These are phyloP conservation scores for Seriola rivoliana DNA, from an alignment of 2,113 vertebrate species.

Conservation along the genomic window DNA sequence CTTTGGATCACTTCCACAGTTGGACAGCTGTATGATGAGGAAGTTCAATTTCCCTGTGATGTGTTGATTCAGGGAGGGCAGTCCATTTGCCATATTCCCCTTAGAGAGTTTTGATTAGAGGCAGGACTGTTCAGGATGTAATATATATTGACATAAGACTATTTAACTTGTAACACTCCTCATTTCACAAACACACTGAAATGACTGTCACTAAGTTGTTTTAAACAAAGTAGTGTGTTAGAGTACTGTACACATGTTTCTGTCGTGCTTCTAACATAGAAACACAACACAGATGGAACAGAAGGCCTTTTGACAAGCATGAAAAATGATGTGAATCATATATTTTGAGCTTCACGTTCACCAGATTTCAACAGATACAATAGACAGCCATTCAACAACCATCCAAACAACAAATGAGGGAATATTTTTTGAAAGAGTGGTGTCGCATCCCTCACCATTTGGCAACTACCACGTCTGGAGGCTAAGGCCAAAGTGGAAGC, in stretches of 20 bases:
- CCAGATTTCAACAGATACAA: too few species aligned
- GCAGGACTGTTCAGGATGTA: neutral
- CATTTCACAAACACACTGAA: slow-evolving; percentile 3
- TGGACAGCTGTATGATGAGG: slow-evolving; percentile 25
- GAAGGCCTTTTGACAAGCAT: too few species aligned
- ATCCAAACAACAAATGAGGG: too few species aligned
- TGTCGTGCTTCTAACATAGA: neutral
- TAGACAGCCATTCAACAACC: too few species aligned
- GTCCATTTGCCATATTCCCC: neutral
- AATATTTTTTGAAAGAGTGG: too few species aligned
- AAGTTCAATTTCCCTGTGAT: neutral
- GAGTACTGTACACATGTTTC: neutral
- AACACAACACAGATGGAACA: too few species aligned
- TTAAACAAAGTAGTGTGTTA: neutral
- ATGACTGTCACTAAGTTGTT: neutral
- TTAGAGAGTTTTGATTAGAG: neutral
- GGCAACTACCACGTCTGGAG: too few species aligned
- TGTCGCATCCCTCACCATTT: too few species aligned
- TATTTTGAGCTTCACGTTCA: too few species aligned
- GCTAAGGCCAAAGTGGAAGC: too few species aligned
- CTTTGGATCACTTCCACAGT: slow-evolving; percentile 16
- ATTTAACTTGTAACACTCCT: slow-evolving; percentile 21
- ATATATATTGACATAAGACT: slow-evolving; percentile 11
- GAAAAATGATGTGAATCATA: too few species aligned
- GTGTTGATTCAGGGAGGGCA: slow-evolving; percentile 43